Base-by-base conservation (phyloP, 2,113 vertebrate species). In the Hydrochoerus hydrochaeris region DNA sequence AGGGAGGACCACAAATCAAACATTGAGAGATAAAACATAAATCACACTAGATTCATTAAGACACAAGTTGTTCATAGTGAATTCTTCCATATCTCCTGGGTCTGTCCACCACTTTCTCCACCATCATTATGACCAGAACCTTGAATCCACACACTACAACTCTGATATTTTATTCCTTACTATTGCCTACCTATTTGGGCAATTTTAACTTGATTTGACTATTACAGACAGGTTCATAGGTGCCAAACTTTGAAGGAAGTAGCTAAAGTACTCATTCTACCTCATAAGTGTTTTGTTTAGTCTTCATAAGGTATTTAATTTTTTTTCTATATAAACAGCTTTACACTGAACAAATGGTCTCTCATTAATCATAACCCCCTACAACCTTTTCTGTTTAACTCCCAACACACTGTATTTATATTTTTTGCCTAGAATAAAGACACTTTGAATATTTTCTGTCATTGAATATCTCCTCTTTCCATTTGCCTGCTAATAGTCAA, bases 131-230 rank as follows among this genome's bases (percentile, higher is more conserved):
- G 16, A 75, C 35, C 52, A 78, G 46, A 91, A 91, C 16, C 19
- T 63, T 85, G 20, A 94, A 57, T 32, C 16, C 10, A 92, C 12
- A 54, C 10, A 38, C 54, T 26, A 19, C 24, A 63, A 65, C 28
- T 67, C 4, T 75, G 57, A 52, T 63, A 49, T 6, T 41, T 75
- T 83, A 78, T 71, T 41, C 19, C 28, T 80, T 62, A 85, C 26
- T 41, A 67, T 30, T 12, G 63, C 20, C 20, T 81, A 65, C 0
- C 67, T 3, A 58, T 81, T n/a, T 57, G n/a, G 30, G 35, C 35
- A 57, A 71, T 95, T 94, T 95, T 91, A 73, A 90, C 91, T 94
- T 92, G n/a, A 92, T 90, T 90, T 87, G 10, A 65, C 54, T 87
- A 60, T 1, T 30, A 32, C 46, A 22, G 69, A 94, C 67, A 88